Evolutionary conservation across 2,797 vertebrate genomes (phyloP).

Genomic region (Amblyopsis hoosieri): DNA sequence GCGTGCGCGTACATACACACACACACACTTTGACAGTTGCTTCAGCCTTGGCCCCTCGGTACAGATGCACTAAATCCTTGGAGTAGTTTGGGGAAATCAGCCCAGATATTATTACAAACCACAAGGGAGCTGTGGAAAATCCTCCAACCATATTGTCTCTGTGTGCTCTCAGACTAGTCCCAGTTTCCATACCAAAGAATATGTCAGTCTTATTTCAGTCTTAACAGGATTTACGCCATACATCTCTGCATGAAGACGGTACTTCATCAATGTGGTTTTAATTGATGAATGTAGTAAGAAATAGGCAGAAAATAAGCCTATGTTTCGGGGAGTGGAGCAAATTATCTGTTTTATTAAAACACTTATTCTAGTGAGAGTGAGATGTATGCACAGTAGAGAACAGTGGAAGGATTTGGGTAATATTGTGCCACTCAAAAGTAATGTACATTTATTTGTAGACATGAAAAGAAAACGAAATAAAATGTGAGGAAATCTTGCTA

Average conservation of each 20-base stretch:
- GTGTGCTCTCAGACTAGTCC: background rate
- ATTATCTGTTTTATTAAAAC: constrained; percentile 70
- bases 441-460: constrained; percentile 25
- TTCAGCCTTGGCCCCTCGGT: constrained; percentile 56
- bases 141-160: constrained; percentile 45
- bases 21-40: constrained; percentile 25
- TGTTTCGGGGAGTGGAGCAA: constrained; percentile 56
- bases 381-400: constrained; percentile 58
- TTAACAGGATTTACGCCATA: constrained; percentile 70
- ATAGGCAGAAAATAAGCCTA: constrained; percentile 15
- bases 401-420: constrained; percentile 46
- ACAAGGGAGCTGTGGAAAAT: constrained; percentile 55
- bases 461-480: too few species aligned
- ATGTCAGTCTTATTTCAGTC: constrained; percentile 56
- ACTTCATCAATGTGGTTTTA: constrained; percentile 68
- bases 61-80: constrained; percentile 55
- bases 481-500: background rate
- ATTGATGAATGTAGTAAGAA: constrained; percentile 60
- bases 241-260: constrained; percentile 57
- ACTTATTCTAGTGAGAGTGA: constrained; percentile 55
- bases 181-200: constrained; percentile 1
- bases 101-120: constrained; percentile 56
- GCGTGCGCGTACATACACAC: background rate
- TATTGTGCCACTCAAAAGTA: constrained; percentile 41
- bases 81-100: constrained; percentile 46